Evolutionary conservation across 2,113 vertebrate species (phyloP), one percentile per base, ranked within the genome.

Genomic region (Alectura lathami): DNA sequence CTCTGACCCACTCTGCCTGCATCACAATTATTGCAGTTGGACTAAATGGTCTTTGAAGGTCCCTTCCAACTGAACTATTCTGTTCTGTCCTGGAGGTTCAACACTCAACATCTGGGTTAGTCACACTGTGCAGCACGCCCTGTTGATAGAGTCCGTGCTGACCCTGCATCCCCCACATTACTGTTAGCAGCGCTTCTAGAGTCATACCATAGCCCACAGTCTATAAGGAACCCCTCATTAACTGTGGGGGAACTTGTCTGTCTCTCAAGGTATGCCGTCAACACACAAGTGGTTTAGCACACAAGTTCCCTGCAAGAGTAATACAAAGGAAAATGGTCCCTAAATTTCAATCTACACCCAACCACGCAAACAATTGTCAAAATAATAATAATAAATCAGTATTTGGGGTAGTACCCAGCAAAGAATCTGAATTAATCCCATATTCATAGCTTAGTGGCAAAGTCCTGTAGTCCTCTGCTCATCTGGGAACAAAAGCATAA

Each of bases 241-340:
- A 40, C 34, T 1, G 0, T 0, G 64, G 18, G 8, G 36, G 9
- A 5, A 27, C 17, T 38, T 17, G 47, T 11, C 47, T 32, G 27
- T 5, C 81, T 64, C 70, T 47, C 32, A 3, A 43, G 70, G 9
- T 23, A 36, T 22, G 8, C 53, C 27, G 27, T 10, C 57, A 85
- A 72, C 30, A 78, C 16, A 34, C 38, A 60, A 54, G 72, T 2
- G 8, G 14, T 13, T 72, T 57, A 92, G 11, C 66, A 34, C 3
- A 1, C 30, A 59, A 36, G 22, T 38, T 85, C 26, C 22, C 59
- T 77, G 84, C 11, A 50, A 81, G 54, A 42, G 13, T 66, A 27
- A 83, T 7, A 18, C 27, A 54, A 88, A 83, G n/a, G 14, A 22
- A 87, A 91, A 51, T 3, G 1, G 17, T 36, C 57, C 53, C 67